Conservation (phyloP, 2,888 invertebrate species). For the Isotomurus palustris region DNA sequence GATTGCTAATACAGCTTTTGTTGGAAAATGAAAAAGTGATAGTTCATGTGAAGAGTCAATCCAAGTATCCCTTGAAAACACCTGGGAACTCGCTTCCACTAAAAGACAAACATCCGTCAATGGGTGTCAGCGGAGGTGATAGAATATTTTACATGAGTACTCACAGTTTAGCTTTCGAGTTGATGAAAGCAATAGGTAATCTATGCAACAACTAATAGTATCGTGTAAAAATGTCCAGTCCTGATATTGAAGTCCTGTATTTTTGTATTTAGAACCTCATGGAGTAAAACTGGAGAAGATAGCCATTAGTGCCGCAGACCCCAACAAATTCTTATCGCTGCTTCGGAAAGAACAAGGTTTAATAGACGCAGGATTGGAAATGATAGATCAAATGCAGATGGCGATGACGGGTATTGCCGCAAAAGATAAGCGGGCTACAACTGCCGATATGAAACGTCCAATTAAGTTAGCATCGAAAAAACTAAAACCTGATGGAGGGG, state of each 20-base stretch:
- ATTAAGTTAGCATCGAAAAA: constrained; percentile 42
- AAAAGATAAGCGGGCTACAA: constrained; percentile 71
- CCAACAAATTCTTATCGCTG: constrained; percentile 23
- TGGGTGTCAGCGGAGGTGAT: constrained; percentile 46
- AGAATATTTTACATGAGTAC: constrained; percentile 39
- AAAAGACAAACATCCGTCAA: constrained; percentile 49
- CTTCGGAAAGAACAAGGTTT: constrained; percentile 36
- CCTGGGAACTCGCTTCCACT: constrained; percentile 47
- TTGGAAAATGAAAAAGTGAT: constrained; percentile 79
- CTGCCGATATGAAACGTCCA: constrained; percentile 29
- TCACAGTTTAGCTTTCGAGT: constrained; percentile 35
- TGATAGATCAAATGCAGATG: constrained; percentile 52
- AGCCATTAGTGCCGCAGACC: constrained; percentile 27
- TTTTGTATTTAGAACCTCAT: constrained; percentile 31
- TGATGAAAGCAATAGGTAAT: constrained; percentile 40
- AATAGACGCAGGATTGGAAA: constrained; percentile 46
- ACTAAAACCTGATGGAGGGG: constrained; percentile 36
- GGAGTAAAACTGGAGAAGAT: constrained; percentile 37
- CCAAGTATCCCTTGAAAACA: constrained; percentile 45
- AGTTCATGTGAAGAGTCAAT: constrained; percentile 60
- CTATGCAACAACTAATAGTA: background rate
- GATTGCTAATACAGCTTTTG: constrained; percentile 77
- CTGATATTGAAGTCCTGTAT: background rate
- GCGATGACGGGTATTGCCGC: constrained; percentile 81
- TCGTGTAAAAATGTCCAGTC: too few species aligned